A percentile compares a stretch with the other conserved stretches of the same genome.
These are phyloP conservation scores for Holcopasites calliopsidis DNA, from an alignment of 1,140 invertebrate genomes.

Conservation along the genomic window DNA sequence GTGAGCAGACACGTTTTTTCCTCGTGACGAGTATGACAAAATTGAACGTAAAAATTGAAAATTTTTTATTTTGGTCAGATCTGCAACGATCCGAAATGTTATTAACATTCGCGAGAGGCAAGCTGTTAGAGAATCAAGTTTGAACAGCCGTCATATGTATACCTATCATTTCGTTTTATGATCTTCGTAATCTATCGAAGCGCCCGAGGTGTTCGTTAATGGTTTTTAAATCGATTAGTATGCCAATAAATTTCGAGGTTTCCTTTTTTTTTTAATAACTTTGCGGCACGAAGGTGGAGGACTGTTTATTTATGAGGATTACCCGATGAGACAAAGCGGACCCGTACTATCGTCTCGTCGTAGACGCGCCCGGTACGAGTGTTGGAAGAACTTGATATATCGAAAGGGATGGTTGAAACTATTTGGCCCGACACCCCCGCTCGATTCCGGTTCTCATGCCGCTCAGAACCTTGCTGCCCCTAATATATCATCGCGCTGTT, in stretches of 20 bases:
- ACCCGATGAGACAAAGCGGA: conserved; percentile 20
- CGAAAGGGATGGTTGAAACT: conserved; percentile 59
- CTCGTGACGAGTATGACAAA: no score
- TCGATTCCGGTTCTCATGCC: conserved; percentile 46
- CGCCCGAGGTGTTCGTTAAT: conserved; percentile 59
- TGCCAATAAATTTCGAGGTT: conserved; percentile 59
- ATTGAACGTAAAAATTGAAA: no score
- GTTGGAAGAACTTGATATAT: conserved; percentile 58
- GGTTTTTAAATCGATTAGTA: conserved; percentile 55
- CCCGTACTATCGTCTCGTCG: background rate
- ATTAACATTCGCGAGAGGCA: no score
- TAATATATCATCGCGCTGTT: conserved; percentile 55
- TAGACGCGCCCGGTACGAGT: conserved; percentile 33
- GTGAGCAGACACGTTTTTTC: conserved; percentile 67
- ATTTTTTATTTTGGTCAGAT: no score
- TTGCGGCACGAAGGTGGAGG: conserved; percentile 7
- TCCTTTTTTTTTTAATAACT: conserved; percentile 52
- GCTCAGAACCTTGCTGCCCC: conserved; percentile 32
- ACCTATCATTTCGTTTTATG: no score
- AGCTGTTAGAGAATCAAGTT: no score
- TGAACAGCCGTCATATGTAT: no score
- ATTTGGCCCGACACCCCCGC: conserved; percentile 61
- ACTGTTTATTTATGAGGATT: conserved; percentile 62
- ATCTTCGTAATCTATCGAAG: conserved; percentile 47
- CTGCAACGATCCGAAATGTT: no score